These are phyloP conservation scores for Mycteria americana DNA, from an alignment of 2,797 vertebrate genomes.

Conservation along the genomic window DNA sequence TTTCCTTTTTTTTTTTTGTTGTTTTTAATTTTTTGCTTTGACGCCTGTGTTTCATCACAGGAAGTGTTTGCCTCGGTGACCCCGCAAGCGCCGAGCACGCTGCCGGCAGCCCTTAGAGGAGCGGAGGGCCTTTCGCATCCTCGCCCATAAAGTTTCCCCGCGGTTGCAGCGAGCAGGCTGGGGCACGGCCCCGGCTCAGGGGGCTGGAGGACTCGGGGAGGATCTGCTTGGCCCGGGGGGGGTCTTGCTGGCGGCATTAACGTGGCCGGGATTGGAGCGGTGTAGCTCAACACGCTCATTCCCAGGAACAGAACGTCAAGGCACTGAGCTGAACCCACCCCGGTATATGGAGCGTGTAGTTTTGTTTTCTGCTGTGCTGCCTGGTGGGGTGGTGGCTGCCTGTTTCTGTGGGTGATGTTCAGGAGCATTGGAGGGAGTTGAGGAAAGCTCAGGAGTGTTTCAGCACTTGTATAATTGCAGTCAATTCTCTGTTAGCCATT, in stretches of 20 bases:
- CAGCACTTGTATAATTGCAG: not conserved
- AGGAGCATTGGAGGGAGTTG: not conserved
- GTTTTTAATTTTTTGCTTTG: not conserved
- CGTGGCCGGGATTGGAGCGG: fast-evolving
- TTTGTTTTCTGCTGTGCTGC: not conserved
- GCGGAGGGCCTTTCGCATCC: not conserved
- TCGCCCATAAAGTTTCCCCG: fast-evolving
- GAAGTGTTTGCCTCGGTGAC: not conserved
- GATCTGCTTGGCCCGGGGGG: not conserved
- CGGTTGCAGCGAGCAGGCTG: not conserved
- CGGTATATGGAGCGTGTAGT: fast-evolving
- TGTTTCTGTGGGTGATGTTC: not conserved
- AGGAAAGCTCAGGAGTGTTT: not conserved
- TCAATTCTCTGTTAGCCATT: fast-evolving
- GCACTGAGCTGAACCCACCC: not conserved
- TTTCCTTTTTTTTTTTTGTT: too few species aligned
- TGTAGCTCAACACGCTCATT: fast-evolving
- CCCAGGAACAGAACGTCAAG: fast-evolving
- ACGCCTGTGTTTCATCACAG: fast-evolving
- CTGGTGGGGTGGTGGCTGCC: not conserved
- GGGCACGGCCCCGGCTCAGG: not conserved
- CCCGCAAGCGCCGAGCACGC: not conserved
- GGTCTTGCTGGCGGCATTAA: not conserved
- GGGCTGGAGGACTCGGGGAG: not conserved
- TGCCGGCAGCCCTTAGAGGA: not conserved